phyloP scores from a whole-genome alignment of 2,113 vertebrate genomes.

The Misgurnus mizolepis region DNA sequence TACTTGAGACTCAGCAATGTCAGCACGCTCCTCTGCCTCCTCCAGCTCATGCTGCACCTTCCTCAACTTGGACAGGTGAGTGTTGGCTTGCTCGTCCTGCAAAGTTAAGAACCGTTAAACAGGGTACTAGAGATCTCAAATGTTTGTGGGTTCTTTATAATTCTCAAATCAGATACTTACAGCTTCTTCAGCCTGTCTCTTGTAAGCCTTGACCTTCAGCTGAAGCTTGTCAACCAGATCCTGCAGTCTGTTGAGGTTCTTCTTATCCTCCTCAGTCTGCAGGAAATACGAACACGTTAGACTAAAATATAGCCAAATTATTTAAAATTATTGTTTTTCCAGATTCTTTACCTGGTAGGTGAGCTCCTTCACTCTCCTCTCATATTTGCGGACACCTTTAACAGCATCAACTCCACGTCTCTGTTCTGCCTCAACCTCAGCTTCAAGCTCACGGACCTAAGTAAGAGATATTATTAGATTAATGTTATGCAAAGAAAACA shows the following conservation, averaged over 20 bases:
- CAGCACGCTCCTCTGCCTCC: slow-evolving; percentile 81
- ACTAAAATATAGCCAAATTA: not conserved
- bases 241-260: slow-evolving; percentile 60
- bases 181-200: slow-evolving; percentile 87
- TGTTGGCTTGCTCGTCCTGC: slow-evolving; percentile 72
- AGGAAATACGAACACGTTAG: not conserved
- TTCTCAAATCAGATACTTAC: slow-evolving; percentile 7
- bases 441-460: slow-evolving; percentile 82
- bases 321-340: not conserved
- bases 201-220: slow-evolving; percentile 21
- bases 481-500: slow-evolving; percentile 69
- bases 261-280: slow-evolving; percentile 57
- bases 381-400: slow-evolving; percentile 15
- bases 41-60: slow-evolving; percentile 81
- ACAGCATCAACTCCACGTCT: not conserved
- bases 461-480: slow-evolving; percentile 50
- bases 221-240: slow-evolving; percentile 81
- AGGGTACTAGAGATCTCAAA: not conserved
- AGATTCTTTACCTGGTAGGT: slow-evolving; percentile 50
- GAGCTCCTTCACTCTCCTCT: slow-evolving; percentile 57
- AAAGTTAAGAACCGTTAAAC: not conserved
- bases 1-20: slow-evolving; percentile 81
- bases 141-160: not conserved
- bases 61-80: slow-evolving; percentile 71
- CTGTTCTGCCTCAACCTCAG: slow-evolving; percentile 56